Conservation (phyloP, 1,140 invertebrate genomes). For the Oryzaephilus surinamensis region DNA sequence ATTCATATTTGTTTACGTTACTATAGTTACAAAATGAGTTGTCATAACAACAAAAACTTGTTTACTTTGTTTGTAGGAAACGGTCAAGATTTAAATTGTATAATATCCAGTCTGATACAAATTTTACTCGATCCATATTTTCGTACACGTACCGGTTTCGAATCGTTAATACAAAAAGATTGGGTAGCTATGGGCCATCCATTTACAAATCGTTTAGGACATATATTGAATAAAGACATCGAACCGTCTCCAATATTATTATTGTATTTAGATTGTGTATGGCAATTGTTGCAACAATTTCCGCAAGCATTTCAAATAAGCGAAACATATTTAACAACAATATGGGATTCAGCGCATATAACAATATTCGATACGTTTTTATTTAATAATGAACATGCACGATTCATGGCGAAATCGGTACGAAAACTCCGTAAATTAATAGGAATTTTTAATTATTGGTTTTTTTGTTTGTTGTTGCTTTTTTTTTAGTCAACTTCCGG, state of each 20-base stretch:
- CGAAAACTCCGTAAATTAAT: too few species aligned
- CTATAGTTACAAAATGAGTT: too few species aligned
- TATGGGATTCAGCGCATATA: slow-evolving; percentile 81
- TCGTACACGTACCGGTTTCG: slow-evolving; percentile 79
- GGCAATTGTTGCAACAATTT: slow-evolving; percentile 83
- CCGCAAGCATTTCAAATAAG: slow-evolving; percentile 84
- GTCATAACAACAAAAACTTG: too few species aligned
- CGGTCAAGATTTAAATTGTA: slow-evolving; percentile 79
- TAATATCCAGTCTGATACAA: slow-evolving; percentile 80
- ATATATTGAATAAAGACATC: slow-evolving; percentile 41
- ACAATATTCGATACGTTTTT: slow-evolving; percentile 88
- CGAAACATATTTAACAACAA: slow-evolving; percentile 80
- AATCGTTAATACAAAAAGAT: slow-evolving; percentile 85
- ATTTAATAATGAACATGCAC: slow-evolving; percentile 71
- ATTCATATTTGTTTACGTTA: too few species aligned
- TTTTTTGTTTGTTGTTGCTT: too few species aligned
- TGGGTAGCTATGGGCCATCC: slow-evolving; percentile 89
- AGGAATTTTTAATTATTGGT: too few species aligned
- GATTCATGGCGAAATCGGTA: slow-evolving; percentile 47
- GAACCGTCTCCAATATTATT: slow-evolving; percentile 73
- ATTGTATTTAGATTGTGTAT: slow-evolving; percentile 86
- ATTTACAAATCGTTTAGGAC: slow-evolving; percentile 60
- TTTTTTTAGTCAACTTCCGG: slow-evolving; percentile 13
- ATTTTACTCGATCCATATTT: slow-evolving; percentile 76
- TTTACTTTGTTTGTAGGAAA: slow-evolving; percentile 46